These are phyloP conservation scores for Zoanthus gigantus DNA, from an alignment of 92 coral and sea anemone species.

Conservation along the genomic window DNA sequence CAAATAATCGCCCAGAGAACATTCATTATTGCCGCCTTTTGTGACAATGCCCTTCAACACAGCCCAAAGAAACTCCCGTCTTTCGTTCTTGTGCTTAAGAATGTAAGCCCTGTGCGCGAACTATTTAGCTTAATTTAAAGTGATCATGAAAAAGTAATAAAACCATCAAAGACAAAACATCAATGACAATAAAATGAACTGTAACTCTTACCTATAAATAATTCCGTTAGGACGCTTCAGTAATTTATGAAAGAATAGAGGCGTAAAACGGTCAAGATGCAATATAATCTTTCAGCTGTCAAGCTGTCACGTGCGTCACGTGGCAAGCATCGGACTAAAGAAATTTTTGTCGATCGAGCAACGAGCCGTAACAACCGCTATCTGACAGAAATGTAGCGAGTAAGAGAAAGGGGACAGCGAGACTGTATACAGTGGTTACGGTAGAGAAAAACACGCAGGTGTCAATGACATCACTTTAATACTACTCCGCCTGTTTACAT, in stretches of 20 bases:
- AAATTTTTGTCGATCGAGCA: too few species aligned
- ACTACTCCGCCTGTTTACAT: too few species aligned
- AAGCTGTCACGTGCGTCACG: slow-evolving; percentile 8
- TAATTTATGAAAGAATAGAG: not conserved
- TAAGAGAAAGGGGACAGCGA: too few species aligned
- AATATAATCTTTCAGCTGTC: slow-evolving; percentile 14
- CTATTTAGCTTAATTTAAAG: not conserved
- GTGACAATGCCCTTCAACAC: not conserved
- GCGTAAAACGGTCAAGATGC: not conserved
- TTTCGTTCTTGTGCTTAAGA: not conserved
- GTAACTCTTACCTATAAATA: not conserved
- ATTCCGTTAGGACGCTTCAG: not conserved
- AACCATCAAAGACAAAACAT: too few species aligned
- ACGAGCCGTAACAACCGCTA: too few species aligned
- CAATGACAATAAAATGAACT: not conserved
- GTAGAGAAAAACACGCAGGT: too few species aligned
- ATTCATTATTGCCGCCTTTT: slow-evolving; percentile 34
- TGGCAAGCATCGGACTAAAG: not conserved
- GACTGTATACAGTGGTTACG: too few species aligned
- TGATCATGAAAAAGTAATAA: not conserved
- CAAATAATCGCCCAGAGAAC: slow-evolving; percentile 68
- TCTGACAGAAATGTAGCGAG: too few species aligned
- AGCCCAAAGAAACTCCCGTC: not conserved
- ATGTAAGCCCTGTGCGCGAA: slow-evolving; percentile 2
- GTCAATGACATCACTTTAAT: too few species aligned